Evolutionary conservation across 2,113 vertebrate genomes (phyloP), one percentile per base, ranked within the genome.

Genomic region (Petromus typicus): DNA sequence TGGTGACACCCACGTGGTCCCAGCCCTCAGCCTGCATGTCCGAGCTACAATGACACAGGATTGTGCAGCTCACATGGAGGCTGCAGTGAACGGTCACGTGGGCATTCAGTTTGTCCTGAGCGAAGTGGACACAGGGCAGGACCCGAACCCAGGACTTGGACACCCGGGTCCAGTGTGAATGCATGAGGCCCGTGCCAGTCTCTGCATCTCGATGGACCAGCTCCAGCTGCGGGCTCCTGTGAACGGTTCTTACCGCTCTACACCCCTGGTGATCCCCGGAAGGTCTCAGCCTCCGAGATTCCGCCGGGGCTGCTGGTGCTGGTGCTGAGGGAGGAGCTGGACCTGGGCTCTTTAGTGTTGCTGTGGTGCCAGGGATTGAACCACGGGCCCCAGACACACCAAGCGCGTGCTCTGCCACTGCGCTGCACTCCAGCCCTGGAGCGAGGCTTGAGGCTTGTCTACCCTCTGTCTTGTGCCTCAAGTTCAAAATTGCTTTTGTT

Each of bases 71-170:
- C 56, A 40, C 63, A 57, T 3, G 34, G 22, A 92, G 73, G 61
- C 86, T 40, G 20, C 7, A 8, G 45, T 64, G 59, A 93, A 80
- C 43, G 80, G 93, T 14, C 73, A 61, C 12, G 3, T 48, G n/a
- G 94, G 87, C 84, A 84, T 91, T 91, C 64, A 73, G 84, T 93
- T 91, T 81, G 63, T 91, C 45, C 64, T 88, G 86, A 92, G 86
- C 64, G 94, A 92, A 97, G 79, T 22, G 23, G 78, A 78, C 43
- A 27, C 61, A 57, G 37, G 18, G 2, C 0, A 4, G 54, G 43
- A 37, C 59, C 43, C 54, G 16, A 59, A 37, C 1, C 40, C n/a
- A 12, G 13, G 7, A 43, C 64, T 81, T n/a, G 91, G 40, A 18
- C 32, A 37, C 25, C 45, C 18, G 10, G 57, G 32, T 43, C 86